phyloP scores from a whole-genome alignment of 2,113 vertebrate genomes.

The Nannobrachium achirus region DNA sequence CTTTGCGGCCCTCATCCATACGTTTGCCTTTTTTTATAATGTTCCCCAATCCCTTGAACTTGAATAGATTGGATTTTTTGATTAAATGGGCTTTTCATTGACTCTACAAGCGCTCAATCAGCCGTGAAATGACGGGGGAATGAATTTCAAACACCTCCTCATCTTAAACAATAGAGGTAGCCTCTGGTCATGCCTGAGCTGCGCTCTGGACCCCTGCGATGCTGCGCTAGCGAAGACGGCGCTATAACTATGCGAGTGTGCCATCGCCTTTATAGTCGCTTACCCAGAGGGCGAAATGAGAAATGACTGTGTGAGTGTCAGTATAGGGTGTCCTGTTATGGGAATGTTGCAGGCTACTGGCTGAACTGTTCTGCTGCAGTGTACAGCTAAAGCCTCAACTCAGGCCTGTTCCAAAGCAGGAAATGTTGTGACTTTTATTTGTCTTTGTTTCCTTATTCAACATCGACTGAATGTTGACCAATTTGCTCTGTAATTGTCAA shows the following conservation, averaged over 20 bases:
- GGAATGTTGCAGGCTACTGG: not conserved
- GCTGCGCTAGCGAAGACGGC: not conserved
- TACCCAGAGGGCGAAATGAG: not conserved
- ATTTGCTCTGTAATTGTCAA: no score
- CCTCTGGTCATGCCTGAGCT: not conserved
- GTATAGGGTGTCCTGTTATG: not conserved
- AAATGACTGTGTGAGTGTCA: not conserved
- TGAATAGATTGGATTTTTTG: conserved; percentile 11
- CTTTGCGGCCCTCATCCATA: not conserved
- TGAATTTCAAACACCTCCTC: not conserved
- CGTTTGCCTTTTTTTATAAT: not conserved
- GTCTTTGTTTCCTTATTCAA: no score
- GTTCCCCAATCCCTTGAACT: conserved; percentile 9
- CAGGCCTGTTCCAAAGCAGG: no score
- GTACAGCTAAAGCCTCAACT: conserved; percentile 11
- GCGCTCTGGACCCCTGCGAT: not conserved
- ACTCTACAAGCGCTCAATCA: not conserved
- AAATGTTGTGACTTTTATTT: no score
- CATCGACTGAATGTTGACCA: no score
- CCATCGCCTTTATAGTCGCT: conserved; percentile 1
- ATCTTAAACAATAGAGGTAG: not conserved
- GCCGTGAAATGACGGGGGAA: not conserved
- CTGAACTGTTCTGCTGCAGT: conserved; percentile 15
- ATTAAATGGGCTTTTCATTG: conserved; percentile 20
- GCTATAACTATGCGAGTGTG: not conserved